Base-by-base conservation (phyloP, 2,888 invertebrate genomes). In the Lacanobia wlatinum region DNA sequence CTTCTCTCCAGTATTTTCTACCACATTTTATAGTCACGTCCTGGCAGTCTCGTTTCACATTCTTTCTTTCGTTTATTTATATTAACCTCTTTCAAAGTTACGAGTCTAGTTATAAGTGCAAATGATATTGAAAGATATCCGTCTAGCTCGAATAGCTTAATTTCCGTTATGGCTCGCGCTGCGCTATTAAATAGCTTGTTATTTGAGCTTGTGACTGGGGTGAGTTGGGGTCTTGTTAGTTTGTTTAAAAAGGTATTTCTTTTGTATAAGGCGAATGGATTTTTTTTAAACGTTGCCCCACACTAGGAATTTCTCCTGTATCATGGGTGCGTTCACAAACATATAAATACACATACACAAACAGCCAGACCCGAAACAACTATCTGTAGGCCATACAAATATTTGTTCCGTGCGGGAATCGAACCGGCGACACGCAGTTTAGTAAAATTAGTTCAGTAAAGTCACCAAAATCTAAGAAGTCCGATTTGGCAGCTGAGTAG, bases 81-180 rank as follows among this genome's bases (percentile, higher is more conserved):
- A 50, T 18, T 34, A 43, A 53, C 21, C 38, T 12, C 34, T 76
- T 77, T 69, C 48, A 69, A 58, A 78, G 52, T 65, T 70, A 82
- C 23, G 78, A 70, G 61, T 58, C 61, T 60, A 60, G 76, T 81
- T 62, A 34, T 16, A 65, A 58, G 43, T 59, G 65, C 50, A 77
- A 82, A 70, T 78, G 61, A 78, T 82, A 82, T 81, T 66, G 72
- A 65, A 67, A 65, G 64, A 56, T 63, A 63, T 53, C 55, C 66
- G 70, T 65, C 56, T 23, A 56, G 53, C 53, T 67, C 23, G 59
- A 43, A 55, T 14, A 66, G 55, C 52, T 77, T 80, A 61, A 80
- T 80, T 76, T 69, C 71, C 71, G 62, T 48, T 50, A 58, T 52
- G 52, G 65, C 52, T 60, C 28, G 23, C 18, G 28, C 46, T 55